phyloP scores from a whole-genome alignment of 2,113 vertebrate species.

The Vombatus ursinus region DNA sequence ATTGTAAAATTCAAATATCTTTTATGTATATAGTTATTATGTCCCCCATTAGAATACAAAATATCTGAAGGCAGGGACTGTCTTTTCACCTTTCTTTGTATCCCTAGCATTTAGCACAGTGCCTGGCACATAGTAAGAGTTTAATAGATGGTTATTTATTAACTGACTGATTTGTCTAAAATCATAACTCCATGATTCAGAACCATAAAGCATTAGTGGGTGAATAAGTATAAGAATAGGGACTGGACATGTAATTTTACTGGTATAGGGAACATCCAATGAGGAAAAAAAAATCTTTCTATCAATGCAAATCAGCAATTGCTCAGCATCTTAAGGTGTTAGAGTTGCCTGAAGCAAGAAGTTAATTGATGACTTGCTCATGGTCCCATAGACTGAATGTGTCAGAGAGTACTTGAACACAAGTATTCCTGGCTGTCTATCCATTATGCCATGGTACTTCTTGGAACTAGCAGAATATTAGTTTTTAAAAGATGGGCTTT shows the following conservation, averaged over 20 bases:
- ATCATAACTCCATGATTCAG: not conserved
- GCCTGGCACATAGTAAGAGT: not conserved
- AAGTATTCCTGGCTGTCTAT: not conserved
- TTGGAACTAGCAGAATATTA: not conserved
- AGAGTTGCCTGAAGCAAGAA: not conserved
- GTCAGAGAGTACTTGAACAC: not conserved
- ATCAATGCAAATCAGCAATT: not conserved
- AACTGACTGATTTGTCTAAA: not conserved
- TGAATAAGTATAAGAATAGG: not conserved
- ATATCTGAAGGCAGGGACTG: not conserved
- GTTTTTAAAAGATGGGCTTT: not conserved
- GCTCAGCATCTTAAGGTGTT: not conserved
- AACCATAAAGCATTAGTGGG: not conserved
- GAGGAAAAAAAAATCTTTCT: not conserved
- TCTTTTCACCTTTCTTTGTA: not conserved
- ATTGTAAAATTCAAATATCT: not conserved
- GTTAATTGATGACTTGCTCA: not conserved
- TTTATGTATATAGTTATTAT: not conserved
- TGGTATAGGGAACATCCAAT: not conserved
- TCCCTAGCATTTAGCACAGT: not conserved
- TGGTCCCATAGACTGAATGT: too few relatives aligned
- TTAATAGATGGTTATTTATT: not conserved
- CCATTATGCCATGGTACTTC: not conserved
- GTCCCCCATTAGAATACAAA: not conserved
- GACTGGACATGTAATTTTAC: not conserved